Evolutionary conservation across 2,888 invertebrate genomes (phyloP).

Genomic region (Lochmaea capreae): DNA sequence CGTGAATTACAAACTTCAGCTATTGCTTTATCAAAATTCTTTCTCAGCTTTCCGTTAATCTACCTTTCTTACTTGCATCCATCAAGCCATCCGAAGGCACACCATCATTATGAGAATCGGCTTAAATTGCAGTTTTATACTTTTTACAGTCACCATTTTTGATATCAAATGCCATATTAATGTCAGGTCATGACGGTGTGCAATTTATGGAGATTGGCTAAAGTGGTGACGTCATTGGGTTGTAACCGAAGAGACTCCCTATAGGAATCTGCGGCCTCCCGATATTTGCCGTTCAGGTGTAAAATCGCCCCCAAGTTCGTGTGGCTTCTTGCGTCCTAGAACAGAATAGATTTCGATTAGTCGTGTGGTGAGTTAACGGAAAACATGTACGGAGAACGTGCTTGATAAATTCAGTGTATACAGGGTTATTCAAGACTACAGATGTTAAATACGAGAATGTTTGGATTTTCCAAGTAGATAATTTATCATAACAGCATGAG

Average conservation of each 20-base stretch:
- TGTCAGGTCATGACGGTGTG: constrained; percentile 70
- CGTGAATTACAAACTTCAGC: too few species aligned
- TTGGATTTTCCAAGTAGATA: too few species aligned
- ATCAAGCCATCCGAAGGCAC: constrained; percentile 46
- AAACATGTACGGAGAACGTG: not conserved
- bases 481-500: too few species aligned
- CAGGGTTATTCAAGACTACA: not conserved
- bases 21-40: not conserved
- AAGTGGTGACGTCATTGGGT: constrained; percentile 89
- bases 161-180: constrained; percentile 43
- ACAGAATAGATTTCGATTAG: constrained; percentile 46
- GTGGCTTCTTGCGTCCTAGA: constrained; percentile 87
- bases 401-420: not conserved
- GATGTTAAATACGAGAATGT: not conserved
- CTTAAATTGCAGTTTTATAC: constrained; percentile 36
- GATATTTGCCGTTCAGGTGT: constrained; percentile 91
- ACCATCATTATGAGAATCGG: constrained; percentile 42
- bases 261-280: constrained; percentile 89
- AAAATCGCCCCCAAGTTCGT: constrained; percentile 96
- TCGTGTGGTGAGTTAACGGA: not conserved
- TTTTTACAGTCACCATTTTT: constrained; percentile 27
- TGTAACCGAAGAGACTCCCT: constrained; percentile 85
- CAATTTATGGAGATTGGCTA: constrained; percentile 87
- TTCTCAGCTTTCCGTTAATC: not conserved
- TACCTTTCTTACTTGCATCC: not conserved